phyloP scores from a whole-genome alignment of 53 echinoderm and acorn worm genomes.

The Echinarachnius parma region DNA sequence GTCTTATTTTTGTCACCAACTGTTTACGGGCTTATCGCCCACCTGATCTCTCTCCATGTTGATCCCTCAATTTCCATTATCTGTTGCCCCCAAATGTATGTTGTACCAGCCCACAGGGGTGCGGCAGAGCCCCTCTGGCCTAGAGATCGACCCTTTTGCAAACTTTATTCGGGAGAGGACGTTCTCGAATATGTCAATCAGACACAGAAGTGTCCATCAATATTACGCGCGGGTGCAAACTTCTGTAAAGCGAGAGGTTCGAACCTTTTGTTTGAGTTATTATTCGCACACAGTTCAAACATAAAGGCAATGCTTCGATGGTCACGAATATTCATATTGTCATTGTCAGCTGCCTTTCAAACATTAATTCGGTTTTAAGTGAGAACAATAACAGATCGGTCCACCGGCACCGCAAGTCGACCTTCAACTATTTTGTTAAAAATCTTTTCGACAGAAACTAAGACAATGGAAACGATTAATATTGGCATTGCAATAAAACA shows the following conservation, averaged over 20 bases:
- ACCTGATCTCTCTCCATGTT: constrained; percentile 16
- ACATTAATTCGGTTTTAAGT: too few species aligned
- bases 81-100: neutral
- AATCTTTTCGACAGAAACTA: too few species aligned
- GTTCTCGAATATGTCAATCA: constrained; percentile 33
- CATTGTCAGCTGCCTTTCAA: too few species aligned
- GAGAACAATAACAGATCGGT: too few species aligned
- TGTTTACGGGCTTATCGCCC: constrained; percentile 13
- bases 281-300: neutral
- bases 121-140: constrained; percentile 29
- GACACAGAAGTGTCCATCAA: constrained; percentile 27
- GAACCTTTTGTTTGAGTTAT: too few species aligned
- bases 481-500: too few species aligned
- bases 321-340: neutral
- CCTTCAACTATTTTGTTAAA: too few species aligned
- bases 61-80: constrained; percentile 11
- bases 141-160: constrained; percentile 4
- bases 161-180: constrained; percentile 34
- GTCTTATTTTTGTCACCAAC: constrained; percentile 13
- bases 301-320: neutral
- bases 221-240: neutral
- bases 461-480: too few species aligned
- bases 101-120: constrained; percentile 28
- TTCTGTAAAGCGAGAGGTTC: neutral
- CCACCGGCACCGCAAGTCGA: too few species aligned